Evolutionary conservation across 2,797 vertebrate genomes (phyloP), one percentile per base, ranked within the genome.

Genomic region (Xenops minutus): DNA sequence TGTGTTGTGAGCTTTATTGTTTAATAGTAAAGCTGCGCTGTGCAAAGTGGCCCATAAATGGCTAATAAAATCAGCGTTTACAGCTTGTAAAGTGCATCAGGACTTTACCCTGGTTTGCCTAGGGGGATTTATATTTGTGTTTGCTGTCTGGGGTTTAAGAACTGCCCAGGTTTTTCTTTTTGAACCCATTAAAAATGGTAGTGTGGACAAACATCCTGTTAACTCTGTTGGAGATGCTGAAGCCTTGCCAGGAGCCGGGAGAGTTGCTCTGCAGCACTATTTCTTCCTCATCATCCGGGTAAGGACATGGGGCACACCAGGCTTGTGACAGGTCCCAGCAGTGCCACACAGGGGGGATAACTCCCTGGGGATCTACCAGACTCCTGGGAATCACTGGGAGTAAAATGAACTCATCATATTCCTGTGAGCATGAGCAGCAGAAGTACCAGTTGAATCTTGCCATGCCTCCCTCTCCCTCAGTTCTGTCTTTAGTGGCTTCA

Each of bases 31-130:
- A 96, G 94, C 97, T 95, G 93, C 5, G 7, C 97, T 97, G 96
- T 97, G 97, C 96, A 94, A 97, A 97, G 96, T 96, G 96, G 94
- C 96, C 96, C 94, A 95, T 98, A 98, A 98, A 98, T 97, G 96
- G 93, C 97, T 96, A 98, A 98, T 98, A 98, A 98, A 98, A 97
- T 91, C 87, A 89, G 92, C 56, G 49, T 98, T 98, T 97, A 98
- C 97, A 95, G 97, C 97, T 96, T 97, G 97, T 98, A 96, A 98
- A 98, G 96, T 94, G 93, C 94, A 97, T 97, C 97, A 91, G 61
- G 90, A 85, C 92, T 96, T 96, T 89, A 85, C 72, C 63, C 55
- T 44, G 73, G n/a, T 96, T 97, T 97, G 95, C 97, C 91, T 93
- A 54, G 86, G 80, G 95, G 97, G 95, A 97, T 94, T 94, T 96